These are phyloP conservation scores for Neuroterus valhalla DNA, from an alignment of 1,140 invertebrate genomes.

Conservation along the genomic window DNA sequence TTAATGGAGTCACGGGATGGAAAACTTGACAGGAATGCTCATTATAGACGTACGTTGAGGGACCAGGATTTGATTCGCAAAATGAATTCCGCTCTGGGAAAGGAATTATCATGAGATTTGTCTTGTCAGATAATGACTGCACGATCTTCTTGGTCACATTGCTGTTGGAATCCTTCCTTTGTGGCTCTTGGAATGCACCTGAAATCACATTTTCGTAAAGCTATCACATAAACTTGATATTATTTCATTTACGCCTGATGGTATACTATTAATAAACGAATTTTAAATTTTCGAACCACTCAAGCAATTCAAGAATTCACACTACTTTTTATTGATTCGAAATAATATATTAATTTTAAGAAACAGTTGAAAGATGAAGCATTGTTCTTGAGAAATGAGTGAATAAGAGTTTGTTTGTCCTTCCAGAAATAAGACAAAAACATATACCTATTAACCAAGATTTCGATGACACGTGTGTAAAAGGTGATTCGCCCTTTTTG, in stretches of 20 bases:
- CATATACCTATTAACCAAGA: slow-evolving; percentile 2
- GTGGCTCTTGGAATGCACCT: slow-evolving; percentile 1
- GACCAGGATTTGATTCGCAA: slow-evolving; percentile 61
- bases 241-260: too few relatives aligned
- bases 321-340: neutral
- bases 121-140: neutral
- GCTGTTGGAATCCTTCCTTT: neutral
- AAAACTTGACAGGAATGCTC: slow-evolving; percentile 37
- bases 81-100: slow-evolving; percentile 54
- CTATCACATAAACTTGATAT: too few relatives aligned
- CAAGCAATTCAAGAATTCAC: too few relatives aligned
- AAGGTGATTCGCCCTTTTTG: neutral
- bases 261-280: too few relatives aligned
- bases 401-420: too few relatives aligned
- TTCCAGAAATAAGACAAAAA: too few relatives aligned
- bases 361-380: neutral
- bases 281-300: too few relatives aligned
- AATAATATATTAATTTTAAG: neutral
- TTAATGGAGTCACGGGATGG: slow-evolving; percentile 36
- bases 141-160: neutral
- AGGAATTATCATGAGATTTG: slow-evolving; percentile 45
- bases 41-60: slow-evolving; percentile 52
- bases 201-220: neutral
- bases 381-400: neutral
- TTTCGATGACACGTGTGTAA: slow-evolving; percentile 3